Base-by-base conservation (phyloP, 2,113 vertebrate genomes). In the Hippocampus guttulatus region DNA sequence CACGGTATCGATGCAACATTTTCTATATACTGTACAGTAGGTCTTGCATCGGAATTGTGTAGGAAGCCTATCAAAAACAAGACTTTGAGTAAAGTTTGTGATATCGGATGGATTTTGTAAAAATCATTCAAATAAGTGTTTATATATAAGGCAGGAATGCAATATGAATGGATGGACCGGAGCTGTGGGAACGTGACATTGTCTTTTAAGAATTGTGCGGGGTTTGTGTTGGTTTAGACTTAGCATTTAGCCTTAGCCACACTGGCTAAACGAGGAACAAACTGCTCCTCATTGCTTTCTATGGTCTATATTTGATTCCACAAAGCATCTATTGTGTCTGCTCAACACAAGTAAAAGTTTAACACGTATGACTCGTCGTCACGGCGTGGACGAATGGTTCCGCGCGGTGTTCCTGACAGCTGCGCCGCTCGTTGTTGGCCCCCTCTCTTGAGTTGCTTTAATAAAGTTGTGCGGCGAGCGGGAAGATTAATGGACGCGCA, bases 401-500 rank as follows among this genome's bases (percentile, higher is more conserved):
- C 89, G 94, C 95, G 93, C 93, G 89, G 87, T 92, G 87, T 90
- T 92, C 90, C 91, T 95, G 95, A 97, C 94, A 96, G 95, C 94
- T 94, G 93, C 78, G 91, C 91, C 88, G 93, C 92, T 93, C 90
- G 90, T 92, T 90, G 86, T 89, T 84, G 86, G 70, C 88, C 87
- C 89, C 91, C 90, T 92, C 88, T 92, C 88, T 85, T 83, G 90
- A 91, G 84, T 88, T 94, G 90, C 94, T 94, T 91, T 94, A 95
- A 96, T 97, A 96, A 94, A 96, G 95, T 94, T 94, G 92, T 94
- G 93, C 93, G 94, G 92, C 30, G 95, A 95, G 93, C 92, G 96
- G 89, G 94, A 98, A 98, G 96, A 98, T 98, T 98, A 98, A 98
- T 98, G 95, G 96, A 97, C 93, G 89, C 92, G 91, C 92, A 92